These are phyloP conservation scores for Pogonocherus hispidulus DNA, from an alignment of 2,888 invertebrate genomes.

Conservation along the genomic window DNA sequence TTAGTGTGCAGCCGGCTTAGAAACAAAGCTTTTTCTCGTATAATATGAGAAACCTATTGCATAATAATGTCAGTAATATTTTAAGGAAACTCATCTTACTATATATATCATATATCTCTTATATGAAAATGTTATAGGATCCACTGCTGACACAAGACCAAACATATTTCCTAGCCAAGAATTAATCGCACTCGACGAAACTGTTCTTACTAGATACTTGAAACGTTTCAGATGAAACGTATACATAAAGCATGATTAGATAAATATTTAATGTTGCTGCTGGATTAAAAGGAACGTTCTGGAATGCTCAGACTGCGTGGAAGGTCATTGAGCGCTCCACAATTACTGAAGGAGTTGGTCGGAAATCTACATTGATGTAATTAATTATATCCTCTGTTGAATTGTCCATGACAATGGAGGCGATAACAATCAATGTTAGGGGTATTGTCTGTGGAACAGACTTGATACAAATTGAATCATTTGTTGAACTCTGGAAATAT, in stretches of 20 bases:
- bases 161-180: too few relatives aligned
- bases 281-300: constrained; percentile 8
- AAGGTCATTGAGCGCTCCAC: constrained; percentile 14
- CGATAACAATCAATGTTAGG: constrained; percentile 56
- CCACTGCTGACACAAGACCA: too few relatives aligned
- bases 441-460: constrained; percentile 51
- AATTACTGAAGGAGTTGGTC: constrained; percentile 29
- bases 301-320: background rate
- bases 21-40: too few relatives aligned
- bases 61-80: too few relatives aligned
- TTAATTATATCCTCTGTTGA: constrained; percentile 57
- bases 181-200: background rate
- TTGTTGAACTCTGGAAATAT: constrained; percentile 38
- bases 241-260: background rate
- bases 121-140: too few relatives aligned
- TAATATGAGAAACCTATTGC: too few relatives aligned
- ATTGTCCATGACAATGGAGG: constrained; percentile 54
- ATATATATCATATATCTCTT: too few relatives aligned
- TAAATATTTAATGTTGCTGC: constrained; percentile 13
- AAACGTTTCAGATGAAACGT: background rate
- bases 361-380: constrained; percentile 49
- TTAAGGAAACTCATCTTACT: too few relatives aligned
- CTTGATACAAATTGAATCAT: constrained; percentile 54
- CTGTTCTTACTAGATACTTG: background rate
- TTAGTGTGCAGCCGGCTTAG: too few relatives aligned